Percentiles rank a stretch among this genome's conserved stretches.
These are phyloP conservation scores for Trissonchulus latispiculum DNA, from an alignment of 2,888 invertebrate genomes.

Conservation along the genomic window DNA sequence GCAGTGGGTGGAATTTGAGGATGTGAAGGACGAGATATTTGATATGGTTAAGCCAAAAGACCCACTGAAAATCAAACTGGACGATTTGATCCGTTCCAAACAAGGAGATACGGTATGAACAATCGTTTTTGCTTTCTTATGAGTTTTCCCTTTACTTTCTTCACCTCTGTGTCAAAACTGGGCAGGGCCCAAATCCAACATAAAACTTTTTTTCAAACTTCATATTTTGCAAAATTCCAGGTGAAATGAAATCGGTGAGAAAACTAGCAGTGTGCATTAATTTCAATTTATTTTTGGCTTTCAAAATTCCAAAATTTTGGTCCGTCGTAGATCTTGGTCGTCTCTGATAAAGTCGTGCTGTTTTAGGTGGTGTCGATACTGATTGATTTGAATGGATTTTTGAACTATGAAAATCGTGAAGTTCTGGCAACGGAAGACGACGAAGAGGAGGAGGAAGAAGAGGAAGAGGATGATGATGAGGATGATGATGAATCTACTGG, in stretches of 20 bases:
- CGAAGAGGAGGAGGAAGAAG: constrained; percentile 22
- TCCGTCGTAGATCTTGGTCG: too few species aligned
- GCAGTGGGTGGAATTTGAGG: constrained; percentile 80
- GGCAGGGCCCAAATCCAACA: too few species aligned
- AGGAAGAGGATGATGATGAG: constrained; percentile 13
- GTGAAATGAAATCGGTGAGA: too few species aligned
- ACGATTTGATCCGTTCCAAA: constrained; percentile 67
- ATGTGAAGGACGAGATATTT: constrained; percentile 92
- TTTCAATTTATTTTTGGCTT: too few species aligned
- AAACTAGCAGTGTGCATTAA: too few species aligned
- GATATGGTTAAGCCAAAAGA: constrained; percentile 89
- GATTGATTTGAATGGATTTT: constrained; percentile 88
- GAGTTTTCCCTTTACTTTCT: too few species aligned
- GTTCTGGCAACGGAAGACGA: constrained; percentile 44
- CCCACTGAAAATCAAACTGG: constrained; percentile 69
- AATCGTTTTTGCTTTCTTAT: too few species aligned
- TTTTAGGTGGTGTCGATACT: constrained; percentile 62
- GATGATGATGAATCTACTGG: background rate
- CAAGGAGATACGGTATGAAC: constrained; percentile 55
- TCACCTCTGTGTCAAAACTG: too few species aligned
- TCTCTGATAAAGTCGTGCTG: too few species aligned
- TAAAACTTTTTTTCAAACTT: too few species aligned
- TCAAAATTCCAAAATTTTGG: too few species aligned
- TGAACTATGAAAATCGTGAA: constrained; percentile 90
- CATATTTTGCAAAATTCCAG: too few species aligned